These are phyloP conservation scores for Agonum fuliginosum DNA, from an alignment of 2,888 invertebrate genomes.

Conservation along the genomic window DNA sequence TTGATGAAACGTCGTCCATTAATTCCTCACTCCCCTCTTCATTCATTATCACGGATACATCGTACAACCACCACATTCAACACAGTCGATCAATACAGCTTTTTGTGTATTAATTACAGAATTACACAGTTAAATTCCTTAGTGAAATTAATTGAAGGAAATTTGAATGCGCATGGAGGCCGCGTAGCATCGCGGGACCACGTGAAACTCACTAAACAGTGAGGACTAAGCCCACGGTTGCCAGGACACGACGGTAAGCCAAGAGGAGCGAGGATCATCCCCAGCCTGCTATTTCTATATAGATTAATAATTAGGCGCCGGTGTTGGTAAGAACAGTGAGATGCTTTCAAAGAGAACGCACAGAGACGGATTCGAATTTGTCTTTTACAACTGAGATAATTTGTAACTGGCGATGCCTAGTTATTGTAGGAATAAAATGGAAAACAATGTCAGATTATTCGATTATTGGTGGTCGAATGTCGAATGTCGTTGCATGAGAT, in stretches of 20 bases:
- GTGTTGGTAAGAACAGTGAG: conserved; percentile 14
- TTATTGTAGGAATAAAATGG: no score
- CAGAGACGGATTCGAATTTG: no score
- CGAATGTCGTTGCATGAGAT: no score
- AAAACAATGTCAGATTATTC: no score
- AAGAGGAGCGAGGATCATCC: conserved; percentile 9
- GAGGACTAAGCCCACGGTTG: conserved; percentile 13
- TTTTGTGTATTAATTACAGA: conserved; percentile 25
- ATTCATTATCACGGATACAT: not conserved
- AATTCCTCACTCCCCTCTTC: not conserved
- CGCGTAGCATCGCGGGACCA: not conserved
- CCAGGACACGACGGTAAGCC: conserved; percentile 23
- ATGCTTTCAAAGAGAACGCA: conserved; percentile 2
- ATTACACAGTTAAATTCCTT: conserved; percentile 14
- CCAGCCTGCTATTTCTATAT: conserved; percentile 10
- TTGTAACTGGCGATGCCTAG: no score
- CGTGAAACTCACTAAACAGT: not conserved
- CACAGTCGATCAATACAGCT: conserved; percentile 6
- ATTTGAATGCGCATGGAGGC: not conserved
- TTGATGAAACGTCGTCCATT: no score
- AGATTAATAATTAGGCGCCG: conserved; percentile 26
- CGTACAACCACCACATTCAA: not conserved
- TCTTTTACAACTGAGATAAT: no score
- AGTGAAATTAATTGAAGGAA: conserved; percentile 22
- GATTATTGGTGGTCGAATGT: no score